Base-by-base conservation (phyloP, 2,888 invertebrate genomes). In the Drosophila nr. fundita region DNA sequence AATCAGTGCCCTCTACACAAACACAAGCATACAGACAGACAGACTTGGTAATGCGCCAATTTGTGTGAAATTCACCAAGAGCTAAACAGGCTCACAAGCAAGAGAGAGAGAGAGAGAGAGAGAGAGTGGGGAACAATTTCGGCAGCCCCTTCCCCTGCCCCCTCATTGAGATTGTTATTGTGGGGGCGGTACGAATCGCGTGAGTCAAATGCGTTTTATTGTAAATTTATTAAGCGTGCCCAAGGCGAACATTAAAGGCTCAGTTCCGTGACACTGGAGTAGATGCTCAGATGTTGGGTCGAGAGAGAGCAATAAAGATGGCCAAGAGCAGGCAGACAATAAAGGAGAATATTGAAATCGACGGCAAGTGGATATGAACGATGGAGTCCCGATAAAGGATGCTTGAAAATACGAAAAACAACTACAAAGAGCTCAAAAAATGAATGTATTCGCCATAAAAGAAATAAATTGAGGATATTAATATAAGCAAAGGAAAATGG, bases 21-120 rank as follows among this genome's bases (percentile, higher is more conserved):
- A 74, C 27, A 73, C 40, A 45, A 27, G 60, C 30, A 68, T 32
- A 64, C 54, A 55, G 61, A 59, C 64, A 71, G 52, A 83, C 54
- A 76, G 85, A 90, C 85, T 85, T 73, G 90, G 90, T 86, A 86
- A 86, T 86, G 90, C 87, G 90, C 85, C 89, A 90, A 90, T 86
- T 90, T 87, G 90, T 59, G 77, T 72, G 69, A 83, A 75, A 71
- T 81, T 71, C 62, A 66, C 45, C 60, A 76, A 69, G 15, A 64
- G 65, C 49, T 61, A 48, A 50, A 48, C 45, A 24, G 42, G 15
- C 42, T 5, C n/a, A 27, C 18, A 29, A 48, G 63, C n/a, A 52
- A 21, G 36, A 29, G 49, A 58, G 32, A 55, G 18, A 32, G 58
- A 53, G 52, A 40, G n/a, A 32, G 29, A 24, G 50, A 32, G 58